These are phyloP conservation scores for Lathamus discolor DNA, from an alignment of 2,113 vertebrate species.

Conservation along the genomic window DNA sequence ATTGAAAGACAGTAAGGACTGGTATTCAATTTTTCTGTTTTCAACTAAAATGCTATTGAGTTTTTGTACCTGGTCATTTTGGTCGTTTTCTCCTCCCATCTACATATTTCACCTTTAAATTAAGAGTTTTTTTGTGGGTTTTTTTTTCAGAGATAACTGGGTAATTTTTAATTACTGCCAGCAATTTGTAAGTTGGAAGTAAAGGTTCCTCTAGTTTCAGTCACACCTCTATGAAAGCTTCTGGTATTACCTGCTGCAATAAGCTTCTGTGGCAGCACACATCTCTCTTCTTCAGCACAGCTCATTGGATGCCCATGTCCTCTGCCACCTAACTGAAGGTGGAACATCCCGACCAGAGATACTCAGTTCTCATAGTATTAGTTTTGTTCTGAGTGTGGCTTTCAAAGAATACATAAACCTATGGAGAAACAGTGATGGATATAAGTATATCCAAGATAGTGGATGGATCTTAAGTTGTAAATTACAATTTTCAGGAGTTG, in stretches of 20 bases:
- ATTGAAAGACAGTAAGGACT: constrained; percentile 13
- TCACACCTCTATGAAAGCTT: neutral
- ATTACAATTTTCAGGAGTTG: neutral
- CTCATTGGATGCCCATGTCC: rapidly evolving
- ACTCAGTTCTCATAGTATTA: neutral
- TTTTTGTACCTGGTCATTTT: constrained; percentile 39
- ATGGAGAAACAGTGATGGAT: neutral
- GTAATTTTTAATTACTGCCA: constrained; percentile 58
- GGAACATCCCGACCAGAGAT: neutral
- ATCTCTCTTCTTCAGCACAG: neutral
- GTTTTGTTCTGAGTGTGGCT: neutral
- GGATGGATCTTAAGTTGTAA: neutral
- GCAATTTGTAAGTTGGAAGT: constrained; percentile 42
- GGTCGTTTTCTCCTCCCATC: constrained; percentile 15
- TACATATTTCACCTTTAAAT: constrained; percentile 55
- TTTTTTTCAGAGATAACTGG: neutral
- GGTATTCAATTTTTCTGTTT: neutral
- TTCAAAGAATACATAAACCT: neutral
- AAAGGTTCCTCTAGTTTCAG: constrained; percentile 40
- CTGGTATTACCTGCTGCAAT: neutral
- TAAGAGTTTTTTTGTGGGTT: neutral
- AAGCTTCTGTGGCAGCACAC: neutral
- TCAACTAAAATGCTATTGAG: constrained; percentile 16
- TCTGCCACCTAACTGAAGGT: neutral
- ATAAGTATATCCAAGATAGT: neutral